These are phyloP conservation scores for Clarias laeviceps DNA, from an alignment of 2,797 vertebrate genomes.

Conservation along the genomic window DNA sequence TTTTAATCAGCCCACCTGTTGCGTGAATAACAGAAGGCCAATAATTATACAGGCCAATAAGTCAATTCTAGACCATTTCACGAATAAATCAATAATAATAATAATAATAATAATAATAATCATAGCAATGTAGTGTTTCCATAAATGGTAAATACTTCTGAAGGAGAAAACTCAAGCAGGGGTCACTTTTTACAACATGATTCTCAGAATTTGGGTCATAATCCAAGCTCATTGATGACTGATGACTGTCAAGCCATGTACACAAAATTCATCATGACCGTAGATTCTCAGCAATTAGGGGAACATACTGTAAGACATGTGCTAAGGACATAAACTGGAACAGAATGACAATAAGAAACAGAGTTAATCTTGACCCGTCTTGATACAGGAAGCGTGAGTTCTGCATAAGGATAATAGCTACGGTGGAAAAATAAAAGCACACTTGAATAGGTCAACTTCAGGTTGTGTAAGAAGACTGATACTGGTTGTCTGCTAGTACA, in stretches of 20 bases:
- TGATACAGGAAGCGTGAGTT: neutral
- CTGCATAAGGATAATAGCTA: no score
- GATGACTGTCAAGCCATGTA: constrained; percentile 12
- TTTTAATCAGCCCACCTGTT: neutral
- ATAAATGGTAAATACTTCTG: neutral
- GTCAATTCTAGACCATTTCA: neutral
- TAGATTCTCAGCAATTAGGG: neutral
- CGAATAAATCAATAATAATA: neutral
- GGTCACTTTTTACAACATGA: neutral
- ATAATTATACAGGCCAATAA: neutral
- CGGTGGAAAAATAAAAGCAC: neutral
- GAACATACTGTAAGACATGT: constrained; percentile 2
- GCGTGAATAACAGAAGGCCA: neutral
- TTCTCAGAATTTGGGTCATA: neutral
- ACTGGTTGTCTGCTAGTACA: neutral
- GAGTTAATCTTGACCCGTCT: neutral
- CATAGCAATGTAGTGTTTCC: neutral
- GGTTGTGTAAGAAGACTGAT: neutral
- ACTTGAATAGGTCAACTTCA: neutral
- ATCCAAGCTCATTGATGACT: neutral
- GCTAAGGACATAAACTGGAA: constrained; percentile 31
- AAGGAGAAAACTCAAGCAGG: neutral
- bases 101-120: neutral
- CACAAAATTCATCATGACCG: constrained; percentile 30
- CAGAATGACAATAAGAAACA: neutral